Evolutionary conservation across 2,888 invertebrate genomes (phyloP).

Genomic region (Nymphalis urticae): DNA sequence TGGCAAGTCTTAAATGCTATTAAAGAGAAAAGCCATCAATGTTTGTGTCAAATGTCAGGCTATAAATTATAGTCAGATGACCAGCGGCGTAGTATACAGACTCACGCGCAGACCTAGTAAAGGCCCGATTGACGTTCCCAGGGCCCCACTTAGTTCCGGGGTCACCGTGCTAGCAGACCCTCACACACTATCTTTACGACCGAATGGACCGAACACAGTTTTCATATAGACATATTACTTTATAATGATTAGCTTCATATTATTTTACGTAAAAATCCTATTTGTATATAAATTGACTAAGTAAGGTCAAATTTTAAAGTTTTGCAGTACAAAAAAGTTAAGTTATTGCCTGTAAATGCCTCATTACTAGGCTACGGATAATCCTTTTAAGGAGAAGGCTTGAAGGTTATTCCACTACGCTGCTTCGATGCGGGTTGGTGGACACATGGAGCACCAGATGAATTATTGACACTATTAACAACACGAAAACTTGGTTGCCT

Average conservation of each 20-base stretch:
- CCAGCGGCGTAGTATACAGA: constrained; percentile 21
- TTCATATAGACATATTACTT: not conserved
- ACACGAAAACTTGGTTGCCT: no score
- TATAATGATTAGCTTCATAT: not conserved
- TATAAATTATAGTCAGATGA: constrained; percentile 33
- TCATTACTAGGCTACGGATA: no score
- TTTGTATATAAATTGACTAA: no score
- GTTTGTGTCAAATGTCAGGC: constrained; percentile 25
- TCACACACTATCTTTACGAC: constrained; percentile 21
- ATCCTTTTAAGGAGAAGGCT: no score
- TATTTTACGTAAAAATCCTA: not conserved
- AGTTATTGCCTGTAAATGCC: no score
- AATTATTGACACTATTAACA: no score
- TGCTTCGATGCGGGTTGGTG: no score
- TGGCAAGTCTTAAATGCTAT: constrained; percentile 15
- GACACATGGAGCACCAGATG: no score
- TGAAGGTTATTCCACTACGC: no score
- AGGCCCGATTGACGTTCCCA: constrained; percentile 47
- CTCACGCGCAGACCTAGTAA: constrained; percentile 37
- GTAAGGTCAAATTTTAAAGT: not conserved
- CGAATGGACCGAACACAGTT: not conserved
- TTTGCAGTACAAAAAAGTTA: no score
- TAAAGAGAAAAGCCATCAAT: constrained; percentile 19
- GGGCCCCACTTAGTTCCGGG: constrained; percentile 50
- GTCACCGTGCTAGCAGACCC: constrained; percentile 43